Conservation (phyloP, 2,888 invertebrate genomes). For the Andrena praecox region DNA sequence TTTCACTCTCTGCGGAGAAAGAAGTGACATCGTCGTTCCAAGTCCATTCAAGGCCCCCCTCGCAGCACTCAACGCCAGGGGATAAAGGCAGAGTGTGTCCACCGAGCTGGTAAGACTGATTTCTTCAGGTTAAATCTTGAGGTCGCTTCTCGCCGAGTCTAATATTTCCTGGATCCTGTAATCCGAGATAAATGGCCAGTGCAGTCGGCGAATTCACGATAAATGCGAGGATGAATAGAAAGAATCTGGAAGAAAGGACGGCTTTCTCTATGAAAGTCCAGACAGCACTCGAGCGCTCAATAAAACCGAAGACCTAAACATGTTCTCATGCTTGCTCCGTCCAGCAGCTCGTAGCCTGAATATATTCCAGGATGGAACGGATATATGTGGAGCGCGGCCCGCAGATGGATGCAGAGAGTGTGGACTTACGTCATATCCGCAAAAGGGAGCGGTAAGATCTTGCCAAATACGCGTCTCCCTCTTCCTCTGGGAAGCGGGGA, state of each 20-base stretch:
- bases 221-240: background rate
- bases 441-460: conserved; percentile 42
- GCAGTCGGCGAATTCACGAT: background rate
- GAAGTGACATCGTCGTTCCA: conserved; percentile 8
- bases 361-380: conserved; percentile 36
- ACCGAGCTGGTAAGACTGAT: background rate
- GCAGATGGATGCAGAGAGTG: conserved; percentile 41
- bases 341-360: conserved; percentile 48
- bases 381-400: conserved; percentile 16
- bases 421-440: conserved; percentile 45
- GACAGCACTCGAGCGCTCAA: background rate
- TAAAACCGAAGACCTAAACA: conserved; percentile 3
- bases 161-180: too few species aligned
- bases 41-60: conserved; percentile 56
- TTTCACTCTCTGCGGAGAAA: background rate
- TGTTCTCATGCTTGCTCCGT: conserved; percentile 25
- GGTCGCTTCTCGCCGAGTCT: too few species aligned
- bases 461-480: conserved; percentile 53
- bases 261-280: background rate
- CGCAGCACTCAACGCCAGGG: conserved; percentile 58
- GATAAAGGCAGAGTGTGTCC: background rate
- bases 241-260: background rate
- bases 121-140: background rate
- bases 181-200: too few species aligned
- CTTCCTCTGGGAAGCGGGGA: conserved; percentile 8